Percentiles rank a stretch among this genome's conserved stretches.
Evolutionary conservation across 2,797 vertebrate genomes (phyloP).

Genomic region (Eupleurogrammus muticus): DNA sequence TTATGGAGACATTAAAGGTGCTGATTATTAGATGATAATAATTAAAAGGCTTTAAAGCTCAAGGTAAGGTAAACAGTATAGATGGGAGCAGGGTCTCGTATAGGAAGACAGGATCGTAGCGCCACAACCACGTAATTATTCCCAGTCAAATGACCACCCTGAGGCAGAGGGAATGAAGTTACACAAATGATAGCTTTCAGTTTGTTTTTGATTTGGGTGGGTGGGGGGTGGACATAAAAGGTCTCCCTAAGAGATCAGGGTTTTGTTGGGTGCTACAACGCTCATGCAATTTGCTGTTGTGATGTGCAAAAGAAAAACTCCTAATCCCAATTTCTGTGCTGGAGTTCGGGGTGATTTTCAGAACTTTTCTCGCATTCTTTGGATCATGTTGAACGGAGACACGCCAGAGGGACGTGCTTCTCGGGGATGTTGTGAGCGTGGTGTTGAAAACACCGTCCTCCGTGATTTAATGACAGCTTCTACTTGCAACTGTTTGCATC

Average conservation of each 20-base stretch:
- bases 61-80: slow-evolving; percentile 68
- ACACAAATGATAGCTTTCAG: slow-evolving; percentile 72
- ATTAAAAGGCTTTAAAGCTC: slow-evolving; percentile 79
- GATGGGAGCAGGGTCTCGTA: slow-evolving; percentile 46
- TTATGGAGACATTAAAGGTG: slow-evolving; percentile 77
- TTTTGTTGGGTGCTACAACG: slow-evolving; percentile 50
- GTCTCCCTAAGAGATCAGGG: slow-evolving; percentile 53
- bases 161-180: slow-evolving; percentile 41
- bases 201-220: slow-evolving; percentile 68
- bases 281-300: slow-evolving; percentile 28
- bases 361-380: background rate
- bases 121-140: slow-evolving; percentile 74
- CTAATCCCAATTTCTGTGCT: slow-evolving; percentile 18
- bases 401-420: background rate
- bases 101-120: slow-evolving; percentile 52
- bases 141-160: slow-evolving; percentile 74
- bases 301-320: slow-evolving; percentile 40
- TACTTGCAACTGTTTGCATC: slow-evolving; percentile 18
- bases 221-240: slow-evolving; percentile 69
- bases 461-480: background rate
- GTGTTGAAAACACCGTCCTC: background rate
- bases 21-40: slow-evolving; percentile 81
- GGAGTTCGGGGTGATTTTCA: background rate
- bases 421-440: background rate
- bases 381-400: slow-evolving; percentile 22